Base-by-base conservation (phyloP, 2,797 vertebrate species). In the Uromys caudimaculatus region DNA sequence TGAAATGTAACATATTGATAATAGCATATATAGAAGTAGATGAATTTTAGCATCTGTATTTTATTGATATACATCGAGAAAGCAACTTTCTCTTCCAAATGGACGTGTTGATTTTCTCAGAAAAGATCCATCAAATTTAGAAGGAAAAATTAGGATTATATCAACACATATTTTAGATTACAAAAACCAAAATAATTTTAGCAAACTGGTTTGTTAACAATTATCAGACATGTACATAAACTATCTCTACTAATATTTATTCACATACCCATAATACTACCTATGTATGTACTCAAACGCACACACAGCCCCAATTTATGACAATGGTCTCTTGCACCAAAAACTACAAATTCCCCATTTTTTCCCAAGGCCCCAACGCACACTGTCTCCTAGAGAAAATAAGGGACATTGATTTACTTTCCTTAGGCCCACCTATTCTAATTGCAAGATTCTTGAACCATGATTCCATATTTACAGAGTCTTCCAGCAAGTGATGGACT, bases 101-200 rank as follows among this genome's bases (percentile, higher is more conserved):
- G 58, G 13, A 85, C 2, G 77, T 67, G 17, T 0, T 29, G 16
- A 71, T 73, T 78, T 4, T 67, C 17, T 17, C 62, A 35, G 77
- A 94, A 92, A 73, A 13, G 19, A 79, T 76, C 91, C 32, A 83
- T 84, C 52, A 87, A 23, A 71, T 79, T 4, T 69, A 82, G 58
- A 91, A 77, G 75, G 24, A 92, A 95, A 38, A 54, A 87, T 89
- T 64, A 81, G 79, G 17, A 90, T 44, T 85, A 4, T 38, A 58
- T 77, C 32, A 91, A 8, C 16, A 85, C 7, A 67, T 35, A 73
- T 58, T 29, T n/a, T 69, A 86, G 32, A 8, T 32, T 44, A n/a
- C 67, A 73, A 73, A 86, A 52, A 73, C 44, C n/a, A 2, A 93
- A 73, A 89, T 73, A 58, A 82, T 78, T 93, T 91, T n/a, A 73